Evolutionary conservation across 1,140 invertebrate genomes (phyloP).

Genomic region (Ylistrum balloti): DNA sequence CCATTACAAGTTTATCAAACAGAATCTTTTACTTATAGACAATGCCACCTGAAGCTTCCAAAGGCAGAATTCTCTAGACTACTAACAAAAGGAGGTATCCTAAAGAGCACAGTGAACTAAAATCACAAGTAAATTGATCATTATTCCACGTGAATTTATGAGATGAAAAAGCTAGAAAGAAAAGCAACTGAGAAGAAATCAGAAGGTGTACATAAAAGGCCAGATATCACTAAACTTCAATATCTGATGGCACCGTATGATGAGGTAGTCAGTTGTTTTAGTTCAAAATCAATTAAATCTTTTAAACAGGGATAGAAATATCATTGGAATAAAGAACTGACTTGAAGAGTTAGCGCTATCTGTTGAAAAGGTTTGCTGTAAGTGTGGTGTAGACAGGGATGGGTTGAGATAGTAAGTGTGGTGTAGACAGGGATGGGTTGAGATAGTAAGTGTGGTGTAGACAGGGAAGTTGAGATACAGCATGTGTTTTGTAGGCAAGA

Average conservation of each 20-base stretch:
- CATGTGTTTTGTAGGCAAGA: too few relatives aligned
- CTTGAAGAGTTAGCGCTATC: not conserved
- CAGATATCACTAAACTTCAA: slow-evolving; percentile 10
- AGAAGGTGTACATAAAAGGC: not conserved
- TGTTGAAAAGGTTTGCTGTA: not conserved
- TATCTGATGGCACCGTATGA: not conserved
- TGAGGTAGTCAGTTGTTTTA: not conserved
- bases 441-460: not conserved
- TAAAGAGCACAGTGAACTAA: not conserved
- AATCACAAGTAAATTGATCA: not conserved
- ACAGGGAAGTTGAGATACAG: not conserved
- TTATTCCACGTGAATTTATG: not conserved
- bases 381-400: not conserved
- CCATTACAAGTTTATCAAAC: not conserved
- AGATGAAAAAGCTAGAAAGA: not conserved
- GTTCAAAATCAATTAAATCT: not conserved
- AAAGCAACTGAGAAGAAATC: not conserved
- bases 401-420: not conserved
- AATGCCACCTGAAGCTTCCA: not conserved
- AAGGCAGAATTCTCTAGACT: not conserved
- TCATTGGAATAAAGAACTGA: not conserved
- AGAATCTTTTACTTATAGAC: not conserved
- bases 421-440: not conserved
- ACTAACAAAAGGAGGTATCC: not conserved
- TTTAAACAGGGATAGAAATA: not conserved